A percentile compares a stretch with the other conserved stretches of the same genome.
Conservation (phyloP, 2,113 vertebrate genomes). For the Rhinolophus ferrumequinum region DNA sequence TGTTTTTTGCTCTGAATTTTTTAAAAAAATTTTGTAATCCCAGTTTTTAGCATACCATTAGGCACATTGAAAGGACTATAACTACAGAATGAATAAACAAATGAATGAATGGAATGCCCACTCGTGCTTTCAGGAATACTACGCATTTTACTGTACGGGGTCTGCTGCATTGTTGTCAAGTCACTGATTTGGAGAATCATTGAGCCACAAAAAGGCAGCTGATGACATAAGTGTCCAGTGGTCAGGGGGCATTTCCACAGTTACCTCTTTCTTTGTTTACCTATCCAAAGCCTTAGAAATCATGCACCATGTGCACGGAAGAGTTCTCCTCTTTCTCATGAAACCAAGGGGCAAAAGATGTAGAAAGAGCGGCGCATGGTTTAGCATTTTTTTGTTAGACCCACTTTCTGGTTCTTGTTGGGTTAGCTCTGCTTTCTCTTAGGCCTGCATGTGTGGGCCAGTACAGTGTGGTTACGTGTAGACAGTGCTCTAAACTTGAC, state of each 20-base stretch:
- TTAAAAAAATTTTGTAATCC: not conserved
- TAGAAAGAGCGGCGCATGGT: not conserved
- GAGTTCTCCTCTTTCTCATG: not conserved
- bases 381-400: not conserved
- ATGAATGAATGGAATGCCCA: not conserved
- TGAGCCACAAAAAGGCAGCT: not conserved
- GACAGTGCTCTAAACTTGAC: not conserved
- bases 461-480: not conserved
- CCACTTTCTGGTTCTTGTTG: not conserved
- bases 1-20: not conserved
- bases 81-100: not conserved
- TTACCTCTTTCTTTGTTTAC: not conserved
- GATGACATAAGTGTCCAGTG: not conserved
- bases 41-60: not conserved
- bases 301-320: not conserved
- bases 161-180: not conserved
- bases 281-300: not conserved
- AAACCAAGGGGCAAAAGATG: not conserved
- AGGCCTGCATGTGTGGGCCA: not conserved
- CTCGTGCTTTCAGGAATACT: not conserved
- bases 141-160: too few species aligned
- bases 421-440: not conserved
- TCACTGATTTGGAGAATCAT: not conserved
- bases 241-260: not conserved
- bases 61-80: not conserved